Evolutionary conservation across 2,888 invertebrate genomes (phyloP), one percentile per base, ranked within the genome.

Genomic region (Drosophila imparisetae): DNA sequence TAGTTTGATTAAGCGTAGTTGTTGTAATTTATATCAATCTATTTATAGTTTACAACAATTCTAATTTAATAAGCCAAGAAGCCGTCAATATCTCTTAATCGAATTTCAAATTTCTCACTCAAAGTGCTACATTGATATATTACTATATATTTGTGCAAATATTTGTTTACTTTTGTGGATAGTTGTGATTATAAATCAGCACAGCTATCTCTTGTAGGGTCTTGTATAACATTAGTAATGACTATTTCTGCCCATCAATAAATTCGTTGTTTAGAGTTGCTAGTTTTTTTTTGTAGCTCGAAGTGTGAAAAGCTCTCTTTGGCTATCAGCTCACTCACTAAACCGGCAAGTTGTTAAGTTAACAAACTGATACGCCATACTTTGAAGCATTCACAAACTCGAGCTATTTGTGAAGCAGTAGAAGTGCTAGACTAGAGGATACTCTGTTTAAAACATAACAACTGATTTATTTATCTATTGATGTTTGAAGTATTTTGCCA

Each of bases 301-400:
- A 7, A 2, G 45, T 21, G 45, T 21, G 45, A 45, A 45, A 21
- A 45, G 15, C 15, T 24, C 21, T 15, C n/a, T 24, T 13, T 40
- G 29, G 29, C 45, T 59, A 63, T 61, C 61, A 59, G 24, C 15
- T 32, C 27, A 48, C 38, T 36, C 7, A 30, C 6, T 53, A 5
- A 57, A 34, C 29, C 38, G 38, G 18, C 29, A 40, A 58, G 48
- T 42, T 45, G 38, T 68, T 68, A 73, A 21, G 42, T 5, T 42
- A 21, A 21, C 42, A 21, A n/a, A 42, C 40, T 42, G n/a, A 42
- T 42, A 42, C 5, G 42, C n/a, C 10, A 21, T 21, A 21, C 11
- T 11, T 11, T 21, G 2, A 21, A 21, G 42, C 68, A 68, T 65
- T 38, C 0, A 13, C 36, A 34, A 24, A 40, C 15, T 59, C 27